These are phyloP conservation scores for Sclerurus mexicanus DNA, from an alignment of 2,113 vertebrate species.

Conservation along the genomic window DNA sequence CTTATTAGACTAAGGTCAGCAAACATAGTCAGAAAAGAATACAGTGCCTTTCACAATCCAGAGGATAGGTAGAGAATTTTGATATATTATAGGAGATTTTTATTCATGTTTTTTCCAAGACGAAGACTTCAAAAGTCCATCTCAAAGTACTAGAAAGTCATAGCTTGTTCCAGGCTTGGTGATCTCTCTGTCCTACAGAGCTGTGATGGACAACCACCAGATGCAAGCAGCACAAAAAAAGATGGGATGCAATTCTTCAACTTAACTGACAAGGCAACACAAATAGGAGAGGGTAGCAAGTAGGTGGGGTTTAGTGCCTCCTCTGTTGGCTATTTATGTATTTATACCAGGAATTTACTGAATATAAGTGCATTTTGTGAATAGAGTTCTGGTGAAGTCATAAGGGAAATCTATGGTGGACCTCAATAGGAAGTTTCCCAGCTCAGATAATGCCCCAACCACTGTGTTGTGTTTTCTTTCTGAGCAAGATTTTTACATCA, in stretches of 20 bases:
- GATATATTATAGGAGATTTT: neutral
- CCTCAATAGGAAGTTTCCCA: neutral
- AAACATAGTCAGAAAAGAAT: neutral
- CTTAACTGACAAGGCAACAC: neutral
- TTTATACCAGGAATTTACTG: neutral
- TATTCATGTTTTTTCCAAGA: neutral
- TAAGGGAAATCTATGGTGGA: neutral
- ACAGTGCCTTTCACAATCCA: neutral
- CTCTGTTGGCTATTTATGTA: neutral
- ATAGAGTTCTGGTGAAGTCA: neutral
- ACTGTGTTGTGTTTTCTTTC: neutral
- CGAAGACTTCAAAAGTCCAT: neutral
- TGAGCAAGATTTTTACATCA: neutral
- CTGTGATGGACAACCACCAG: neutral
- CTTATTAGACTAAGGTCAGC: neutral
- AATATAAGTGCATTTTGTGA: neutral
- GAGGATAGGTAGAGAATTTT: neutral
- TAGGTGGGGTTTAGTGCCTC: neutral
- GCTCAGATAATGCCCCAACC: neutral
- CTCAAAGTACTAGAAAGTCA: neutral
- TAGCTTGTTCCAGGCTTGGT: neutral
- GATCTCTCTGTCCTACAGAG: neutral
- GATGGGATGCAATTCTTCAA: neutral
- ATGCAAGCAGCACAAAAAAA: neutral
- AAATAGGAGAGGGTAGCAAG: neutral